Percentiles rank a stretch among this genome's conserved stretches.
These are phyloP conservation scores for Zosterops borbonicus DNA, from an alignment of 2,113 vertebrate genomes.

Conservation along the genomic window DNA sequence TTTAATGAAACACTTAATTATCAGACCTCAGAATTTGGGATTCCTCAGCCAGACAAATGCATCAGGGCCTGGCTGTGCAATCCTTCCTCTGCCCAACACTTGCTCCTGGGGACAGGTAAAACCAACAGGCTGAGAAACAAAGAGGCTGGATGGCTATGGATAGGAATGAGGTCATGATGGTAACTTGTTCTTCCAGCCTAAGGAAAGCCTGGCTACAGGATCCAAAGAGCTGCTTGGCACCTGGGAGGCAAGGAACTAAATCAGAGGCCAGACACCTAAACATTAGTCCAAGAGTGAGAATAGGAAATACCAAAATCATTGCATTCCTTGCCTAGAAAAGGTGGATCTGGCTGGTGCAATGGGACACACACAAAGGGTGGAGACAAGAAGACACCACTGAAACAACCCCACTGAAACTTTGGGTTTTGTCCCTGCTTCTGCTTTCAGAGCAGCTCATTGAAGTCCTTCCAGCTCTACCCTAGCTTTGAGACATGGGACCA, in stretches of 20 bases:
- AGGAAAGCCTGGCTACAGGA: not conserved
- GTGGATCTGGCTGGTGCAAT: not conserved
- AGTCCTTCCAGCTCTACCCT: not conserved
- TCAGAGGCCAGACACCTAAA: not conserved
- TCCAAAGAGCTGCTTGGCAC: not conserved
- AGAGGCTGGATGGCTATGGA: not conserved
- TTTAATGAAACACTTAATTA: conserved; percentile 63
- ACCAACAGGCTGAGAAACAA: not conserved
- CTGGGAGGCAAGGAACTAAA: not conserved
- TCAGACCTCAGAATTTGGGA: not conserved
- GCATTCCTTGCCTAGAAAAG: not conserved
- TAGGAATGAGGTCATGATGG: not conserved
- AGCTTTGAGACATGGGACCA: accelerated
- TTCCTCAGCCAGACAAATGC: not conserved
- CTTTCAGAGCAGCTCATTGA: not conserved
- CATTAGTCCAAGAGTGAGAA: not conserved
- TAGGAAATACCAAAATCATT: not conserved
- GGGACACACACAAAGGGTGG: not conserved
- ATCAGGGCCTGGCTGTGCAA: not conserved
- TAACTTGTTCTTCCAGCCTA: not conserved
- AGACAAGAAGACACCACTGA: not conserved
- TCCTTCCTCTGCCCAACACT: not conserved
- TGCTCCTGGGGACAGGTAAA: not conserved
- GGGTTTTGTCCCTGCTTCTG: not conserved
- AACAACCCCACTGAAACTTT: not conserved